These are phyloP conservation scores for Oryzias sinensis DNA, from an alignment of 2,797 vertebrate genomes.

Conservation along the genomic window DNA sequence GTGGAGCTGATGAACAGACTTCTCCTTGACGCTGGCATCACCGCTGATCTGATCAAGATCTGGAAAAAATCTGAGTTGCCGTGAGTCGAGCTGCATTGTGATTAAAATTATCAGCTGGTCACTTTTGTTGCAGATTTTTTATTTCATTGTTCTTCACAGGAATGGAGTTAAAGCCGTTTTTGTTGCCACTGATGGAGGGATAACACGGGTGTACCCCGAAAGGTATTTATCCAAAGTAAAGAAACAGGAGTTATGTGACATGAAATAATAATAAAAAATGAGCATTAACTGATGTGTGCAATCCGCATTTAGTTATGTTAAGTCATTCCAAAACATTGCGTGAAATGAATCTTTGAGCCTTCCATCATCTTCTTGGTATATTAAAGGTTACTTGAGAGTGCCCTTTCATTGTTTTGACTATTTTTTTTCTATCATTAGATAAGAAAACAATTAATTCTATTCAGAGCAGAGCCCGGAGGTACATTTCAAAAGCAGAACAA, in stretches of 20 bases:
- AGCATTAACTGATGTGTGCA: no score
- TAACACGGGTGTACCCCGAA: constrained; percentile 93
- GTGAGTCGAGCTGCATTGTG: constrained; percentile 76
- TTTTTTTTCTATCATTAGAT: no score
- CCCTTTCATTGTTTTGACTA: no score
- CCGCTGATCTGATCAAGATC: constrained; percentile 83
- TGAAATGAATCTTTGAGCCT: no score
- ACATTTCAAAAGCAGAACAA: no score
- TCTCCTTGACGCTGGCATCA: constrained; percentile 93
- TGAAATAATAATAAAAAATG: constrained; percentile 12
- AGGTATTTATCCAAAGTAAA: constrained; percentile 78
- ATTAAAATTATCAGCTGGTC: constrained; percentile 7
- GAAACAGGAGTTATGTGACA: constrained; percentile 21
- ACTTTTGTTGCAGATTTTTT: constrained; percentile 30
- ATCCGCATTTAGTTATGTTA: no score
- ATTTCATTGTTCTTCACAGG: constrained; percentile 68
- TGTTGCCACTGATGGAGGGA: constrained; percentile 94
- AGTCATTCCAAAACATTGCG: no score
- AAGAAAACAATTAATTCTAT: no score
- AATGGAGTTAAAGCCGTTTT: constrained; percentile 86
- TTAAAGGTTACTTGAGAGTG: no score
- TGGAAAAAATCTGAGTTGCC: constrained; percentile 80
- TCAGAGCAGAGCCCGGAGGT: no score
- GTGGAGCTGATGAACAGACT: constrained; percentile 83
- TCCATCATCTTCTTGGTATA: no score